Base-by-base conservation (phyloP, 1,140 invertebrate species). In the Euwallacea similis region DNA sequence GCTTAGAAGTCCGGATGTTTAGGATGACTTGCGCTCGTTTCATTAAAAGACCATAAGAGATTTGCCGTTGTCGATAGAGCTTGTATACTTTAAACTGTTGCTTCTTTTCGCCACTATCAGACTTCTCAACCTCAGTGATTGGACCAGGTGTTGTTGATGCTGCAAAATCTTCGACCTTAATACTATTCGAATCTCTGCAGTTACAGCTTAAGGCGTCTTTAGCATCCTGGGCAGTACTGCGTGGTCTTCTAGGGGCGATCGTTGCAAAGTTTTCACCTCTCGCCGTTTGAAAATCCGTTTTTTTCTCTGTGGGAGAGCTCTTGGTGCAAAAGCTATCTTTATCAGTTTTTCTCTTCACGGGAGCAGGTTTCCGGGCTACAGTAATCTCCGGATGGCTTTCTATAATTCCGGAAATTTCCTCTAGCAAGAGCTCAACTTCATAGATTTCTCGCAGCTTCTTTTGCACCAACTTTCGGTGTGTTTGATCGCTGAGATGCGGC, bases 361-460 rank as follows among this genome's bases (percentile, higher is more conserved):
- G 9, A 44, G 47, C 42, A 2, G 60, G 60, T 47, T 61, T 61
- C 41, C 43, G 3, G n/a, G 3, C n/a, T 10, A 7, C 7, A 9
- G 41, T 42, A 11, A n/a, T 0, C 7, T 61, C 4, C 0, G 43
- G n/a, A 6, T 46, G 13, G 7, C 10, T 21, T 9, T 63, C 13
- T 13, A 63, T n/a, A 13, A 46, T 47, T 46, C 46, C 42, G 2
- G 9, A 0, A 46, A 21, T 46, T 15, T 63, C 13, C 15, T 63
- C 43, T 9, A 0, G 44, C n/a, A 13, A 7, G 13, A 46, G n/a
- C 21, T 6, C 21, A 9, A 63, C 60, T 46, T 44, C 60, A 16
- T 44, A 46, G 11, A 46, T 44, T 63, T 63, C 42, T 47, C 44
- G n/a, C 60, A 63, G 41, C 60, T 63, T 63, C 16, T 46, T 63